These are phyloP conservation scores for Drosophila lutescens DNA, from an alignment of 2,888 invertebrate species.

Conservation along the genomic window DNA sequence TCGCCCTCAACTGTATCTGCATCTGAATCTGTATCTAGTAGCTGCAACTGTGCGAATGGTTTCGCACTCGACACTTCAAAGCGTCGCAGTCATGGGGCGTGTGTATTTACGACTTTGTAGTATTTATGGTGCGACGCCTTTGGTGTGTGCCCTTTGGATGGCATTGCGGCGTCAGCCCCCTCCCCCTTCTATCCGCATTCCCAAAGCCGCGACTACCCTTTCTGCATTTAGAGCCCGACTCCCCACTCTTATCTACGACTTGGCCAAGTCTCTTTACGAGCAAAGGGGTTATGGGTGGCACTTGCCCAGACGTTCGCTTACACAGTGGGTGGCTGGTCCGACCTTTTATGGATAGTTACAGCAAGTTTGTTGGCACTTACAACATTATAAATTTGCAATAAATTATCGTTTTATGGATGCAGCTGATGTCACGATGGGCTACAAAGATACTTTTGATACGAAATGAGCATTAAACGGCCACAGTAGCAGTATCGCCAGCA, in stretches of 20 bases:
- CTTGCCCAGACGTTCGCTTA: conserved; percentile 11
- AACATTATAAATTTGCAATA: conserved; percentile 78
- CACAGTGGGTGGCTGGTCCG: conserved; percentile 54
- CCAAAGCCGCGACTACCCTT: conserved; percentile 1
- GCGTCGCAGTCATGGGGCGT: conserved; percentile 31
- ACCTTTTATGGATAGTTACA: conserved; percentile 76
- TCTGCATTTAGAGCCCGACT: background rate
- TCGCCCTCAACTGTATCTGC: background rate
- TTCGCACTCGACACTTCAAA: conserved; percentile 31
- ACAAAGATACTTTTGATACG: conserved; percentile 61
- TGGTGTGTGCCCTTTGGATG: conserved; percentile 37
- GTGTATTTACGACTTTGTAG: conserved; percentile 73
- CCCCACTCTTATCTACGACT: conserved; percentile 56
- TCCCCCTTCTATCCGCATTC: conserved; percentile 33
- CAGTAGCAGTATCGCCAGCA: conserved; percentile 1
- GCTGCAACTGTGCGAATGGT: conserved; percentile 46
- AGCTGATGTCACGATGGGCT: conserved; percentile 55
- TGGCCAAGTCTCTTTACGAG: conserved; percentile 66
- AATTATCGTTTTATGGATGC: conserved; percentile 73
- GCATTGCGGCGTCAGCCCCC: conserved; percentile 42
- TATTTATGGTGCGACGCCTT: conserved; percentile 68
- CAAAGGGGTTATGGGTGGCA: conserved; percentile 25
- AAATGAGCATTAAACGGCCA: conserved; percentile 27
- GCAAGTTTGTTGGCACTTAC: conserved; percentile 80
- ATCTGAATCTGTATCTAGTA: conserved; percentile 15